Evolutionary conservation across 2,888 invertebrate species (phyloP).

Genomic region (Drosophila hamatofila): DNA sequence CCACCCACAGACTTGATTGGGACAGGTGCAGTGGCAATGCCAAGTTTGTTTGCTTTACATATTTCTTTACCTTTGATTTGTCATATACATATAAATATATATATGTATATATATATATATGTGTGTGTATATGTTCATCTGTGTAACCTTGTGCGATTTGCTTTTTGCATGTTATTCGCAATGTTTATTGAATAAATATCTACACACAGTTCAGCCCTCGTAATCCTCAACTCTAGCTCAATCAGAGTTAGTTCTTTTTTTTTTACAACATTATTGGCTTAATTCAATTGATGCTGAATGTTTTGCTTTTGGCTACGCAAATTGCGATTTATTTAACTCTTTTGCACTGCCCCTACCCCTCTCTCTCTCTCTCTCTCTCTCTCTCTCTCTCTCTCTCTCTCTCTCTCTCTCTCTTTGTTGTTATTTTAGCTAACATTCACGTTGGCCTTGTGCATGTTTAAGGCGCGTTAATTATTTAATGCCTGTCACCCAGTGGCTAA

Average conservation of each 20-base stretch:
- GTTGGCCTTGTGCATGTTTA: conserved; percentile 54
- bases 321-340: conserved; percentile 44
- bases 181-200: conserved; percentile 19
- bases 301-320: conserved; percentile 27
- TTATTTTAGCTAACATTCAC: neutral
- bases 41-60: conserved; percentile 61
- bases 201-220: neutral
- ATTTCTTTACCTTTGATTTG: conserved; percentile 75
- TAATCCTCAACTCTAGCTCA: conserved; percentile 7
- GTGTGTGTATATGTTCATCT: conserved; percentile 1
- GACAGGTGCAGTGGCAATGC: conserved; percentile 14
- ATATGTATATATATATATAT: neutral
- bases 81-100: conserved; percentile 18
- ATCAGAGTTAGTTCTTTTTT: conserved; percentile 14
- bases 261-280: conserved; percentile 63
- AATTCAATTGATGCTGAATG: conserved; percentile 73
- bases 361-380: neutral
- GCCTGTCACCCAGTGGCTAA: conserved; percentile 85
- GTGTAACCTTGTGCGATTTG: conserved; percentile 2
- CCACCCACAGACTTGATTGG: conserved; percentile 23
- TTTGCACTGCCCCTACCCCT: neutral
- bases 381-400: neutral
- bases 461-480: conserved; percentile 84
- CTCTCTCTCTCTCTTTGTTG: neutral
- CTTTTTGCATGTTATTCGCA: conserved; percentile 15